Evolutionary conservation across 2,888 invertebrate genomes (phyloP).

Genomic region (Cylindroiulus punctatus): DNA sequence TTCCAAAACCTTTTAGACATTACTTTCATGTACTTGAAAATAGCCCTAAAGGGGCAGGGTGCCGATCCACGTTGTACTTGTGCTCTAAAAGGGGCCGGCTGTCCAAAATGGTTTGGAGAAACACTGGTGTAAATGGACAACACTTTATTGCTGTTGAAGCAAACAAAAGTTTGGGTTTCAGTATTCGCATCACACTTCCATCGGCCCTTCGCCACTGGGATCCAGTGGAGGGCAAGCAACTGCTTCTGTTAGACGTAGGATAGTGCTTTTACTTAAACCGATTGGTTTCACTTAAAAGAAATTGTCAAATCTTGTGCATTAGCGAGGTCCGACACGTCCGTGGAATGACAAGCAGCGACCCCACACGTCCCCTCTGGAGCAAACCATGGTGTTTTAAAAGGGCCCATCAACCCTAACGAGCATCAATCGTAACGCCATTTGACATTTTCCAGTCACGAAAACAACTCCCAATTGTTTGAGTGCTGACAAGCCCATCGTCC

Average conservation of each 20-base stretch:
- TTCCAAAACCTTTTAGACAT: no score
- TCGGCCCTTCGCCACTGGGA: not conserved
- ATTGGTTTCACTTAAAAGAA: constrained; percentile 45
- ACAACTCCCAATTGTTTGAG: constrained; percentile 24
- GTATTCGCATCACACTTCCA: constrained; percentile 16
- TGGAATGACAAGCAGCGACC: not conserved
- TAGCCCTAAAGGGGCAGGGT: no score
- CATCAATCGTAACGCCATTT: not conserved
- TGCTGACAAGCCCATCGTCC: not conserved
- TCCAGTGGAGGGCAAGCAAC: not conserved
- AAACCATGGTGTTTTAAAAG: not conserved
- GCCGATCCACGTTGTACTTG: no score
- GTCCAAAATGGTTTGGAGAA: not conserved
- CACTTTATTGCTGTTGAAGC: not conserved
- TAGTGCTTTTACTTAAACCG: constrained; percentile 25
- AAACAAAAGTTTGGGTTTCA: not conserved
- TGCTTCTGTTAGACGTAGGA: not conserved
- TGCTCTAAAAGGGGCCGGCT: no score
- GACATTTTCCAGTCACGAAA: constrained; percentile 6
- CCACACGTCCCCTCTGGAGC: not conserved
- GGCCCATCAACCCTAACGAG: not conserved
- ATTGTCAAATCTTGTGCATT: not conserved
- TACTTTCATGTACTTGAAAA: no score
- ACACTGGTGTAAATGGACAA: not conserved
- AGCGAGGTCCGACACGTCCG: not conserved